Evolutionary conservation across 2,113 vertebrate species (phyloP).

Genomic region (Thalassarche chlororhynchos): DNA sequence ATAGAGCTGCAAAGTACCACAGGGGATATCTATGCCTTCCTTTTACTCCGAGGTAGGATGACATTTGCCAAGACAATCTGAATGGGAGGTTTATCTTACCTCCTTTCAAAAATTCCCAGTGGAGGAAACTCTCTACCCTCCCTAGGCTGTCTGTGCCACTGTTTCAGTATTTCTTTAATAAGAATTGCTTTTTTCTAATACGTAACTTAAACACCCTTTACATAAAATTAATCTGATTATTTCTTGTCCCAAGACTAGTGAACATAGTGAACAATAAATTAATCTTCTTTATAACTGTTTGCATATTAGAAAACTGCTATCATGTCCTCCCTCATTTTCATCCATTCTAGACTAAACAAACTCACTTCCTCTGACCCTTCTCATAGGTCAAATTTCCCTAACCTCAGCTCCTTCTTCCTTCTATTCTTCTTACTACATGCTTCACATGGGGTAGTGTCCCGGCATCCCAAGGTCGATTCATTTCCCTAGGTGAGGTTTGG

Average conservation of each 20-base stretch:
- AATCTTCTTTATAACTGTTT: background rate
- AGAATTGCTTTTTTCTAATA: background rate
- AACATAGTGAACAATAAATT: background rate
- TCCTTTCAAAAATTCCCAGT: background rate
- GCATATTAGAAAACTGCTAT: background rate
- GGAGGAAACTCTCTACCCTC: background rate
- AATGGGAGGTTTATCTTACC: background rate
- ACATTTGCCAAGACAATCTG: background rate
- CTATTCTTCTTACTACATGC: background rate
- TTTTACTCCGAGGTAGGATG: background rate
- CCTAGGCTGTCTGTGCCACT: background rate
- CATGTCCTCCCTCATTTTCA: background rate
- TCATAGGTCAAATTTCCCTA: background rate
- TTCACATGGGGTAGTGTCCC: background rate
- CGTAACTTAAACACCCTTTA: background rate
- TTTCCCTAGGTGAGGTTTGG: background rate
- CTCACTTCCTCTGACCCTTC: background rate
- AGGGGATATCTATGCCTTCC: background rate
- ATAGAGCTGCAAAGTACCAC: background rate
- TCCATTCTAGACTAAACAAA: slow-evolving; percentile 12
- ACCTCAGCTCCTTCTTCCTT: background rate
- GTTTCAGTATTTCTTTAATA: background rate
- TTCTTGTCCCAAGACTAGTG: background rate
- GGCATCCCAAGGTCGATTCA: background rate
- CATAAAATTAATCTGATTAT: background rate